Base-by-base conservation (phyloP, 1,140 invertebrate species). In the Xylocopa sonorina region DNA sequence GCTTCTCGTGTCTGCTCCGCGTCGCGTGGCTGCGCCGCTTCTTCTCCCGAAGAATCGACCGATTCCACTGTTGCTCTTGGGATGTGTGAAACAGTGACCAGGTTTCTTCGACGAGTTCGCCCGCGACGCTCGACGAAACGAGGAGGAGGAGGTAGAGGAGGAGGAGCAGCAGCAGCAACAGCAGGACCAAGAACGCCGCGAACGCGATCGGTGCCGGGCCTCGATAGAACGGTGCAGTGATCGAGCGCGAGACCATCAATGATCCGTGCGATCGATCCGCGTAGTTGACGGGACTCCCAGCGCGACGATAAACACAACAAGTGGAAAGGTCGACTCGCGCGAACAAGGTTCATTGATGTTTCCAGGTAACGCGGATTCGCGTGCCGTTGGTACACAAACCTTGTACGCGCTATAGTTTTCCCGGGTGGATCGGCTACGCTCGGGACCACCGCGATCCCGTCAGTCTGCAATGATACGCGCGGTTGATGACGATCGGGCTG, bases 291-390 rank as follows among this genome's bases (percentile, higher is more conserved):
- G 32, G 29, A 48, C 0, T n/a, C 7, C 2, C n/a, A 1, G 21
- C 1, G 29, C 10, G 48, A 24, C 34, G n/a, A 51, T 78, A 84
- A 83, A 57, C 60, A 60, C 32, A n/a, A 57, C 32, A 29, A 57
- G 27, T 43, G 29, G 27, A 64, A 41, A 72, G 41, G n/a, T 74
- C 29, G 48, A 27, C 38, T 34, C 9, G 50, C n/a, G 46, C 48
- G 27, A 38, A 2, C 48, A 21, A 32, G 38, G 60, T 72, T 80
- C 66, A 51, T 83, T 53, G 66, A 84, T 72, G 63, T 66, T 67
- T 57, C 32, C 58, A 51, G 57, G 41, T 75, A 79, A 78, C 34
- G 55, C 69, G 58, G 6, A 9, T 21, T 6, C 16, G 43, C n/a
- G 34, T 2, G 1, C 14, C 29, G 57, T 41, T 38, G 27, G 63